These are phyloP conservation scores for Anhinga anhinga DNA, from an alignment of 2,113 vertebrate genomes.

Conservation along the genomic window DNA sequence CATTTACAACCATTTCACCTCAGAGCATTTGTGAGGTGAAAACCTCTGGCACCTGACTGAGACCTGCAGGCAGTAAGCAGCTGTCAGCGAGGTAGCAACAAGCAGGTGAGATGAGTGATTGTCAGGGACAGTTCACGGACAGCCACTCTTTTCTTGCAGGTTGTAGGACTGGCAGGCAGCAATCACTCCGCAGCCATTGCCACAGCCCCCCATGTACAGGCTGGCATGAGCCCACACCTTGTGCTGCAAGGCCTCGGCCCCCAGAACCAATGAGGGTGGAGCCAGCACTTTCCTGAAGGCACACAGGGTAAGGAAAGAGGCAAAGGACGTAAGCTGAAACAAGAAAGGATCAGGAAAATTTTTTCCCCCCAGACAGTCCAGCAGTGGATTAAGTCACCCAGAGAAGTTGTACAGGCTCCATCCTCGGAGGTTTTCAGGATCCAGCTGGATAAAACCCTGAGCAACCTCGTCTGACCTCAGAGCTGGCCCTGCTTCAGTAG, in stretches of 20 bases:
- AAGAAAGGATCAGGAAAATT: not conserved
- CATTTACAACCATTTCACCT: not conserved
- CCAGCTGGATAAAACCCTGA: not conserved
- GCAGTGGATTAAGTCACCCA: not conserved
- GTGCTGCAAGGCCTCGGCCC: not conserved
- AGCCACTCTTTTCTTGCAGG: not conserved
- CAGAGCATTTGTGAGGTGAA: not conserved
- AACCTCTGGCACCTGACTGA: not conserved
- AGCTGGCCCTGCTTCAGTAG: not conserved
- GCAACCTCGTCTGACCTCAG: not conserved
- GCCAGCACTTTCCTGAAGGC: not conserved
- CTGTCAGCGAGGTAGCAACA: not conserved
- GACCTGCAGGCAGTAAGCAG: not conserved
- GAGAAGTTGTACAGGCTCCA: not conserved
- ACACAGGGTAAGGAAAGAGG: not conserved
- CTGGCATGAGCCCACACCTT: not conserved
- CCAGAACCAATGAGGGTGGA: fast-evolving
- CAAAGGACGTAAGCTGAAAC: not conserved
- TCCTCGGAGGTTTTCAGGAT: not conserved
- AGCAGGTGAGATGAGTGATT: not conserved
- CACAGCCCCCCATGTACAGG: not conserved
- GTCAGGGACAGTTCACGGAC: not conserved
- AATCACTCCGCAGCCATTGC: not conserved
- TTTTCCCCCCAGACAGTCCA: no score
- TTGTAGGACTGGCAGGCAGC: not conserved